phyloP scores from a whole-genome alignment of 64 coral and sea anemone species.

The Porites lutea region DNA sequence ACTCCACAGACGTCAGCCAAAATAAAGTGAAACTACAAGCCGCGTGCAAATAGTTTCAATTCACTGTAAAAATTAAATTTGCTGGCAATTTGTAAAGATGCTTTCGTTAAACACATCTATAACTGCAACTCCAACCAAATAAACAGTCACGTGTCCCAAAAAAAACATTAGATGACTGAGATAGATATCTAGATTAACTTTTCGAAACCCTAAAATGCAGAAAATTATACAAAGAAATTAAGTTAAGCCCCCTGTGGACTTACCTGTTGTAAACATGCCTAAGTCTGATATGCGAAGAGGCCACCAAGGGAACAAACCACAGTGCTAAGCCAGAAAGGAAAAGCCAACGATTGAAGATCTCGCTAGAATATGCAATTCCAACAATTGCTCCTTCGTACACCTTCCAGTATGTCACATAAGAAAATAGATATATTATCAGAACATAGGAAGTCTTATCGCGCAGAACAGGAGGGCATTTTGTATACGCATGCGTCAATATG shows the following conservation, averaged over 20 bases:
- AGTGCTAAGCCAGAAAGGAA: conserved; percentile 48
- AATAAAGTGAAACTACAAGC: no score
- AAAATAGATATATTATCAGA: conserved; percentile 48
- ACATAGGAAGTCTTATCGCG: conserved; percentile 32
- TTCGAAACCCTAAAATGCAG: neutral
- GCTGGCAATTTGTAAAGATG: no score
- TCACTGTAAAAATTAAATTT: no score
- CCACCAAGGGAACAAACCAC: conserved; percentile 53
- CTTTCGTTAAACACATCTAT: no score
- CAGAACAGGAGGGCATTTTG: no score
- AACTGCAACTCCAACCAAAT: no score
- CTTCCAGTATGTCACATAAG: conserved; percentile 13
- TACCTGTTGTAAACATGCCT: conserved; percentile 73
- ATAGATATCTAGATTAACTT: neutral
- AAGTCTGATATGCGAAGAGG: conserved; percentile 35
- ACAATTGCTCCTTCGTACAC: neutral
- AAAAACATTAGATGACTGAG: no score
- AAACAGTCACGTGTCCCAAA: no score
- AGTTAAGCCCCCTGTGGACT: neutral
- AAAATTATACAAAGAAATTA: neutral
- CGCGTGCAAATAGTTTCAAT: no score
- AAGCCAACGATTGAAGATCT: conserved; percentile 36
- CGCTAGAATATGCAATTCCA: neutral
- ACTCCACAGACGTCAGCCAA: no score
- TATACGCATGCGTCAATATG: no score